Conservation (phyloP, 2,113 vertebrate genomes). For the Halichoeres trimaculatus region DNA sequence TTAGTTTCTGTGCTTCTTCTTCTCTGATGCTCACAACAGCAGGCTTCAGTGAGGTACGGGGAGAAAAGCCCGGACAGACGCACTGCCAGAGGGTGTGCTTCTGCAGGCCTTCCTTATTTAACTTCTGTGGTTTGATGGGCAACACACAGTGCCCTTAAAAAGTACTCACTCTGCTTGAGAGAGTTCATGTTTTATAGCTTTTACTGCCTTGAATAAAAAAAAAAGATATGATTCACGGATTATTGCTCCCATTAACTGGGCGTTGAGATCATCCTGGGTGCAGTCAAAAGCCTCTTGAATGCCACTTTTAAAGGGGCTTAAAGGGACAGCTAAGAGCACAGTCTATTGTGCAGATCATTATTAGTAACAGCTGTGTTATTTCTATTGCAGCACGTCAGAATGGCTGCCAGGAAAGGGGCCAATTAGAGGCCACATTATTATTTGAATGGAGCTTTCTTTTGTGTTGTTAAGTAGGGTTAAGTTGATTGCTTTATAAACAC, state of each 20-base stretch:
- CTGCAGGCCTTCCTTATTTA: slow-evolving; percentile 21
- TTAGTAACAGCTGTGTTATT: not conserved
- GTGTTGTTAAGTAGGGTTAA: not conserved
- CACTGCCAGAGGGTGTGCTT: slow-evolving; percentile 14
- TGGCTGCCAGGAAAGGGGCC: not conserved
- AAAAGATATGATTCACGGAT: not conserved
- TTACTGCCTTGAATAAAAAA: not conserved
- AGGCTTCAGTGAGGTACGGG: slow-evolving; percentile 24
- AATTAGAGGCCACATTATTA: not conserved
- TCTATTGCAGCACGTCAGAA: not conserved
- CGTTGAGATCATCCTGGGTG: not conserved
- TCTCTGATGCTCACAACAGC: slow-evolving; percentile 28
- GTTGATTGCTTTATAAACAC: not conserved
- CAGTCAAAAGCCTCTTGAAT: not conserved
- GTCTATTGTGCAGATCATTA: not conserved
- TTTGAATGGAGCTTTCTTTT: not conserved
- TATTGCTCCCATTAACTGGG: not conserved
- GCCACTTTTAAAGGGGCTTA: not conserved
- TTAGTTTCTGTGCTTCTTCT: slow-evolving; percentile 38
- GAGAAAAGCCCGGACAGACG: slow-evolving; percentile 30
- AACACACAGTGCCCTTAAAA: not conserved
- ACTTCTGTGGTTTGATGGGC: slow-evolving; percentile 20
- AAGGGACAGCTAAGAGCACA: not conserved
- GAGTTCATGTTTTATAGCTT: not conserved
- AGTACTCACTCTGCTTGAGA: no score